Base-by-base conservation (phyloP, 2,888 invertebrate genomes). In the Watsonalla cultraria region DNA sequence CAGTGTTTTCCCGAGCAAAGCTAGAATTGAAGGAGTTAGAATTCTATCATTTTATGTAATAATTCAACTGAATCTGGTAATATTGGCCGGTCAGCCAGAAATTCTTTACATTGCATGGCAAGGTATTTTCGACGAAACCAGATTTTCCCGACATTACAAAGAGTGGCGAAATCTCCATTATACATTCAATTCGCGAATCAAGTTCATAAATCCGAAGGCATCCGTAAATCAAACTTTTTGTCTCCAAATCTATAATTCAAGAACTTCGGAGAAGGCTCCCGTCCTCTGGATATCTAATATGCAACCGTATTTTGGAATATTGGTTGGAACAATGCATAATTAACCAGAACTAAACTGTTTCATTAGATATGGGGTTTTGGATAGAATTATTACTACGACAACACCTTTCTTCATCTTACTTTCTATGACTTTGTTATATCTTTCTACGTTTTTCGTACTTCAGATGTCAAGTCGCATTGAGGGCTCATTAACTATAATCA, bases 141-240 rank as follows among this genome's bases (percentile, higher is more conserved):
- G 7, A 37, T 37, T 37, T 5, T 2, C 35, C 37, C 13, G 14
- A 48, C n/a, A 48, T 48, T 35, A 48, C 13, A 47, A 13, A 35
- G 35, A 48, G 35, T 13, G 35, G 37, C 34, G 34, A 48, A 35
- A 34, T 34, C 14, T n/a, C 65, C 70, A 78, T 85, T 82, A 83
- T 75, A 81, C 78, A 86, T 86, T 86, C 83, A 81, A 82, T 82
- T 77, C 80, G 69, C 65, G 78, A 71, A 82, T 74, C 76, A 76
- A 72, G 69, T 72, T 73, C 80, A 84, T 85, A 84, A 86, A 84
- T 87, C 81, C 69, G 62, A 58, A 69, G 74, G 74, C 75, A 73
- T 74, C 66, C 78, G 78, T 84, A 85, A 84, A 86, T 86, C 85
- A 83, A 83, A 84, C 75, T 85, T 86, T 86, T 86, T 82, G 81